A percentile compares a stretch with the other conserved stretches of the same genome.
Evolutionary conservation across 2,113 vertebrate species (phyloP).

Genomic region (Datnioides undecimradiatus): DNA sequence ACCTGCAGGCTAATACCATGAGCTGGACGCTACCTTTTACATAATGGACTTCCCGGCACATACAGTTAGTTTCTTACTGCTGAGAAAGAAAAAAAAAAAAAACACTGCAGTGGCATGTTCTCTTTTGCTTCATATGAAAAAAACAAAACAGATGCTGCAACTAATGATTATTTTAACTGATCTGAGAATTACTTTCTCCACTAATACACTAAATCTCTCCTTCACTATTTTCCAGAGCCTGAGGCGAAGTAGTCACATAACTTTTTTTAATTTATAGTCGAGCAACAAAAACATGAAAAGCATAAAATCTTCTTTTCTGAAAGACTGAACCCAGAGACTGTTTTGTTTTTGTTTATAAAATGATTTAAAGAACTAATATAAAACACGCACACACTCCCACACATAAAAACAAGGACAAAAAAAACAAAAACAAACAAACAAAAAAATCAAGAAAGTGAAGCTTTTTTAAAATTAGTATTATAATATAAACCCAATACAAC

Average conservation of each 20-base stretch:
- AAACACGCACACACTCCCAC: too few species aligned
- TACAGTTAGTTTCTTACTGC: not conserved
- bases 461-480: not conserved
- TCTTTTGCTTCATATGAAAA: not conserved
- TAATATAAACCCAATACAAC: not conserved
- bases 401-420: too few species aligned
- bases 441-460: not conserved
- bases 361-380: not conserved
- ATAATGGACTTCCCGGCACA: constrained; percentile 13
- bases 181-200: not conserved
- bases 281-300: not conserved
- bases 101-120: constrained; percentile 3
- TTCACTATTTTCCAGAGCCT: not conserved
- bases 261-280: not conserved
- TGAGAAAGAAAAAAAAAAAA: constrained; percentile 16
- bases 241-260: too few species aligned
- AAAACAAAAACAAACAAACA: not conserved
- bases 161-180: not conserved
- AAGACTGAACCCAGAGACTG: not conserved
- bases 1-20: constrained; percentile 48
- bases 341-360: not conserved
- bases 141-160: not conserved
- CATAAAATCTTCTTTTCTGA: not conserved
- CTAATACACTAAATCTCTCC: not conserved
- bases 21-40: constrained; percentile 43